These are phyloP conservation scores for Miniopterus natalensis DNA, from an alignment of 2,113 vertebrate genomes.

Conservation along the genomic window DNA sequence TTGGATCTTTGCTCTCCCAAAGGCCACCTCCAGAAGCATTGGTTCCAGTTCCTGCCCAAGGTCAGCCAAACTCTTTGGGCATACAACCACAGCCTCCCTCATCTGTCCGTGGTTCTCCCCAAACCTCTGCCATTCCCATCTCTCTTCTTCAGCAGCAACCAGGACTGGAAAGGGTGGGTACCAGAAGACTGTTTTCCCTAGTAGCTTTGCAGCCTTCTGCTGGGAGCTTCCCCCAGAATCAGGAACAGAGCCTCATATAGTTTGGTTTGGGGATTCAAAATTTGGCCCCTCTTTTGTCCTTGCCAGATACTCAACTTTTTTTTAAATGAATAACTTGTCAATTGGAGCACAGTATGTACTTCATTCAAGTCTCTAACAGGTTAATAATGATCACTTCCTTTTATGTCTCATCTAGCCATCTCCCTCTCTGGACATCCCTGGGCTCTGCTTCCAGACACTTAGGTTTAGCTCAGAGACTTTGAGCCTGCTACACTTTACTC, in stretches of 20 bases:
- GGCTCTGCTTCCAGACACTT: neutral
- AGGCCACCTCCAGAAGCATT: constrained; percentile 63
- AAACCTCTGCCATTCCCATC: neutral
- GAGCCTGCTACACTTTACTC: neutral
- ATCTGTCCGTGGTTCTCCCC: neutral
- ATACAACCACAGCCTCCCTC: constrained; percentile 19
- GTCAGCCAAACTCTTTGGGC: constrained; percentile 52
- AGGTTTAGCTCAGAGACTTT: neutral
- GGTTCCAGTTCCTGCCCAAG: constrained; percentile 69
- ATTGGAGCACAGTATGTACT: neutral
- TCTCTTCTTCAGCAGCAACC: neutral
- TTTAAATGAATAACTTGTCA: neutral
- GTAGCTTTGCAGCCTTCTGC: neutral
- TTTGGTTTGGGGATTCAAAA: neutral
- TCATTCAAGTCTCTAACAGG: neutral
- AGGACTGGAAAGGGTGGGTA: neutral
- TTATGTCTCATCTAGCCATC: neutral
- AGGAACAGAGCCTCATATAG: neutral
- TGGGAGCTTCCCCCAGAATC: neutral
- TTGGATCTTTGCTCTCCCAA: constrained; percentile 62
- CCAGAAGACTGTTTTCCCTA: neutral
- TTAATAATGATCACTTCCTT: neutral
- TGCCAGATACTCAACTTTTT: neutral
- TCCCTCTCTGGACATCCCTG: neutral
- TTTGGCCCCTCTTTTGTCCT: neutral